Percentiles rank a stretch among this genome's conserved stretches.
phyloP scores from a whole-genome alignment of 2,888 invertebrate genomes.

The Gandaritis pyraliata region DNA sequence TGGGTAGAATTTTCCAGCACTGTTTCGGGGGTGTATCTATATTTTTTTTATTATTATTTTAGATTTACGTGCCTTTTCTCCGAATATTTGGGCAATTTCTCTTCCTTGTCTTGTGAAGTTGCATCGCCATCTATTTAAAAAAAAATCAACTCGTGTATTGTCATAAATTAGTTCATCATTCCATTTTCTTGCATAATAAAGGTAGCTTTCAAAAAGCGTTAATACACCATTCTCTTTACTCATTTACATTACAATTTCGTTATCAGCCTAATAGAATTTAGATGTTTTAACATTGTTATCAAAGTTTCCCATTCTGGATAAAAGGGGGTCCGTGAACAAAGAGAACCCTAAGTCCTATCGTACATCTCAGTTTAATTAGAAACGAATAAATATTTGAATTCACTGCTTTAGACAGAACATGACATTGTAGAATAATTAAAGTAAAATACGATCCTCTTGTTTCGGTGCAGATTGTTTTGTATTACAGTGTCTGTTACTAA shows the following conservation, averaged over 20 bases:
- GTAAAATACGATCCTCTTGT: slow-evolving; percentile 16
- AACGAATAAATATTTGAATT: slow-evolving; percentile 33
- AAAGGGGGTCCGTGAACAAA: slow-evolving; percentile 37
- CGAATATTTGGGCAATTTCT: too few species aligned
- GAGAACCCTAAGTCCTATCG: slow-evolving; percentile 34
- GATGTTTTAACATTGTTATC: slow-evolving; percentile 46
- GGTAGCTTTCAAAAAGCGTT: slow-evolving; percentile 14
- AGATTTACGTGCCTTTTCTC: too few species aligned
- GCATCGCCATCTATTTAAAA: too few species aligned
- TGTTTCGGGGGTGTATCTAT: too few species aligned
- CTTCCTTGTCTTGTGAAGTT: too few species aligned
- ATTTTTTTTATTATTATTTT: too few species aligned
- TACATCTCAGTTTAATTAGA: slow-evolving; percentile 29
- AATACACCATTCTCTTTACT: slow-evolving; percentile 31
- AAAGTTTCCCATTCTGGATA: slow-evolving; percentile 32
- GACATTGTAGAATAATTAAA: slow-evolving; percentile 24
- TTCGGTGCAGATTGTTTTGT: neutral
- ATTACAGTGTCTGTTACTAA: too few species aligned
- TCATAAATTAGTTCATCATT: too few species aligned
- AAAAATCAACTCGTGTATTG: too few species aligned
- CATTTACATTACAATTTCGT: slow-evolving; percentile 45
- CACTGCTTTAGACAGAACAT: slow-evolving; percentile 18
- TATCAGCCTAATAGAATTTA: slow-evolving; percentile 46
- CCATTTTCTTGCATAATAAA: neutral
- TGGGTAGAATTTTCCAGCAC: too few species aligned